Conservation (phyloP, 2,888 invertebrate genomes). For the Spatulosminthurus flaviceps region DNA sequence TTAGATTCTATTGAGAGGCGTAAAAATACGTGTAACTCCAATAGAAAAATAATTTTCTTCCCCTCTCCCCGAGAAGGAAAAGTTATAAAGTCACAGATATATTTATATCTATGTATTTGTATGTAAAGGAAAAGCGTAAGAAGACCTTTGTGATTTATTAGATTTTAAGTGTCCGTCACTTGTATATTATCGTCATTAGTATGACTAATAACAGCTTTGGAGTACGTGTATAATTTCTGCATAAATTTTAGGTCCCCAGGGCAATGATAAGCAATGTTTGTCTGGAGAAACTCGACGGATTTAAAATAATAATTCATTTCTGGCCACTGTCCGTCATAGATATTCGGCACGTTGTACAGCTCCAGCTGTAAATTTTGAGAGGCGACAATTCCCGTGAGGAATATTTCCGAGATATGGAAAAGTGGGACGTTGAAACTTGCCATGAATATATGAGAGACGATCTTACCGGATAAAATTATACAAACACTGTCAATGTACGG, state of each 20-base stretch:
- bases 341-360: slow-evolving; percentile 34
- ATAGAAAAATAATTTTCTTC: too few species aligned
- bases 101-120: too few species aligned
- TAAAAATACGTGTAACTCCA: too few species aligned
- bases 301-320: slow-evolving; percentile 27
- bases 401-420: slow-evolving; percentile 42
- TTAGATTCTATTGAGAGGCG: background rate
- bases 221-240: slow-evolving; percentile 22
- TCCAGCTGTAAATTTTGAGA: slow-evolving; percentile 24
- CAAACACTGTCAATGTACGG: slow-evolving; percentile 34
- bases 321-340: slow-evolving; percentile 39
- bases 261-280: slow-evolving; percentile 33
- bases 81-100: background rate
- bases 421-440: slow-evolving; percentile 37
- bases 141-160: background rate
- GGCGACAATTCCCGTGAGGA: slow-evolving; percentile 42
- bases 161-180: background rate
- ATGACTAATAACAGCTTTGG: slow-evolving; percentile 1
- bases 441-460: slow-evolving; percentile 29
- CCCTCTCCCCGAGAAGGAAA: background rate
- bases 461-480: slow-evolving; percentile 21
- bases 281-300: slow-evolving; percentile 15
- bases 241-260: slow-evolving; percentile 14
- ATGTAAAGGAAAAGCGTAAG: background rate
- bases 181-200: background rate